Conservation (phyloP, 2,888 invertebrate genomes). For the Ryuthela nishihirai region DNA sequence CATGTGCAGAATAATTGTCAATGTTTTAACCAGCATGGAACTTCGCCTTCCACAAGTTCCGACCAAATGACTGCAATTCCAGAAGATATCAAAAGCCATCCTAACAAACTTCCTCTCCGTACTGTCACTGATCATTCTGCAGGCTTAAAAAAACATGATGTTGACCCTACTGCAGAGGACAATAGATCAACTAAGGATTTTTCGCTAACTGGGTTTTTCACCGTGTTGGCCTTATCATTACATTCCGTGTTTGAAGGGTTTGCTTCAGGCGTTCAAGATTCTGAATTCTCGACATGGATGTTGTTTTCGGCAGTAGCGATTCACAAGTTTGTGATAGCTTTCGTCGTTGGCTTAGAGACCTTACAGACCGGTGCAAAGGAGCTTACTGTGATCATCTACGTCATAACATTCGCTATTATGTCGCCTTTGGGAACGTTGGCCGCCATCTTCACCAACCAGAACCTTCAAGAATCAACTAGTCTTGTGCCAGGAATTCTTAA, state of each 20-base stretch:
- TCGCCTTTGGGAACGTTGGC: conserved; percentile 2
- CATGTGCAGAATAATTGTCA: no score
- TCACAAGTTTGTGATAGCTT: conserved; percentile 80
- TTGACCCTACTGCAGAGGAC: neutral
- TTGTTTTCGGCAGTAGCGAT: conserved; percentile 78
- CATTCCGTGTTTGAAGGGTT: conserved; percentile 83
- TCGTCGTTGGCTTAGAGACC: conserved; percentile 47
- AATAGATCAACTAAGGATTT: neutral
- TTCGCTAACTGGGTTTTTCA: conserved; percentile 63
- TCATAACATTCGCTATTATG: conserved; percentile 3
- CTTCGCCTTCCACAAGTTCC: no score
- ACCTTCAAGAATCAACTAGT: neutral
- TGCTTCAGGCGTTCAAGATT: conserved; percentile 72
- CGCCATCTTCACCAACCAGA: neutral
- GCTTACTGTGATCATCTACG: neutral
- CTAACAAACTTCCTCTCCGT: neutral
- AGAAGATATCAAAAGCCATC: neutral
- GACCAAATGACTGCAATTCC: neutral
- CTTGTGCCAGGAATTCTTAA: conserved; percentile 16
- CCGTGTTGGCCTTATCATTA: conserved; percentile 75
- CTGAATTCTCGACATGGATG: conserved; percentile 67
- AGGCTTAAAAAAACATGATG: neutral
- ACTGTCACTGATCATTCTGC: neutral
- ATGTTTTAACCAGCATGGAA: no score
- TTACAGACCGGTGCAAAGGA: neutral